Percentiles rank a stretch among this genome's conserved stretches.
These are phyloP conservation scores for Caenorhabditis panamensis DNA, from an alignment of 2,888 invertebrate genomes.

Conservation along the genomic window DNA sequence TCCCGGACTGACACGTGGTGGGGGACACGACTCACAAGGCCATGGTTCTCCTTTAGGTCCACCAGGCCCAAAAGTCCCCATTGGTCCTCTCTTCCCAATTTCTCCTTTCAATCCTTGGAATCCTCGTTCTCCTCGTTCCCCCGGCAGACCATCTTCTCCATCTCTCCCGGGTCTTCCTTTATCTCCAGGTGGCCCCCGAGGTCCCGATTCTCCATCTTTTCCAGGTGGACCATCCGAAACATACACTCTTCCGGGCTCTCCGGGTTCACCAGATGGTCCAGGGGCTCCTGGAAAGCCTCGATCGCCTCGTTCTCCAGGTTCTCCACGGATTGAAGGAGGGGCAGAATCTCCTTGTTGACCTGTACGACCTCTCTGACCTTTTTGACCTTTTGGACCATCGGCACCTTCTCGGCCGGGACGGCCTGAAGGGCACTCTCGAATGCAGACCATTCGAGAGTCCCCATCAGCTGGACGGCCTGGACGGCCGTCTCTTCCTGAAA, in stretches of 20 bases:
- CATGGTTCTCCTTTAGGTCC: constrained; percentile 67
- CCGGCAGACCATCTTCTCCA: constrained; percentile 65
- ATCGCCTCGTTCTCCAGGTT: constrained; percentile 62
- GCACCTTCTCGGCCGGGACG: constrained; percentile 63
- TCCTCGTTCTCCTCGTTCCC: constrained; percentile 59
- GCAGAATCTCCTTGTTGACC: constrained; percentile 62
- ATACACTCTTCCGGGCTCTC: constrained; percentile 66
- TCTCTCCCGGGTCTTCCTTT: constrained; percentile 62
- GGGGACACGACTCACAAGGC: constrained; percentile 69
- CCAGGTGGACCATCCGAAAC: constrained; percentile 68
- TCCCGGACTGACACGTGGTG: constrained; percentile 67
- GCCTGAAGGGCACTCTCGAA: constrained; percentile 66
- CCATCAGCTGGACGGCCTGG: constrained; percentile 67
- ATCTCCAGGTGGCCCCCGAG: constrained; percentile 63
- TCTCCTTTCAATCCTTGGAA: constrained; percentile 66
- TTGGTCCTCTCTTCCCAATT: constrained; percentile 53
- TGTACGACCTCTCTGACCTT: constrained; percentile 57
- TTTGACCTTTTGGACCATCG: constrained; percentile 61
- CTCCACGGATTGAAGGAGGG: constrained; percentile 61
- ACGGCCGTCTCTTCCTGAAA: constrained; percentile 51
- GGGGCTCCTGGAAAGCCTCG: constrained; percentile 61
- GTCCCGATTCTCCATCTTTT: constrained; percentile 65
- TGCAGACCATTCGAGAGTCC: constrained; percentile 56
- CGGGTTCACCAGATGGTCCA: constrained; percentile 60
- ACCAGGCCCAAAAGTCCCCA: constrained; percentile 54